These are phyloP conservation scores for Andrena cerasifolii DNA, from an alignment of 1,140 invertebrate genomes.

Conservation along the genomic window DNA sequence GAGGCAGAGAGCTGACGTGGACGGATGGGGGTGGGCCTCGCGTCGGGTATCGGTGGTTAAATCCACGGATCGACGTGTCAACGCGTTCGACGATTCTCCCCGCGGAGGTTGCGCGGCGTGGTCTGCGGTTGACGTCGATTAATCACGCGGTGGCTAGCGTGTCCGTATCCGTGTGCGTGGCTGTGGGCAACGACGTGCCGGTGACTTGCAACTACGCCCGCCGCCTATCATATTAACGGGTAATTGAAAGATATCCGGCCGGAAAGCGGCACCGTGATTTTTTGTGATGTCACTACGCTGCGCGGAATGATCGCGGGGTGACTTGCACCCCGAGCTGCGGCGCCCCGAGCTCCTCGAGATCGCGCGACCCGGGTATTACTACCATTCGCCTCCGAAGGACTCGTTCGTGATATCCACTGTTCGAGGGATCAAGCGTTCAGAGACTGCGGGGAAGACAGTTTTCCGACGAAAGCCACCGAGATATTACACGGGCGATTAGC, in stretches of 20 bases:
- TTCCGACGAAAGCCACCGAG: too few relatives aligned
- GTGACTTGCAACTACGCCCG: constrained; percentile 79
- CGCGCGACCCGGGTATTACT: too few relatives aligned
- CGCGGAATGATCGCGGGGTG: constrained; percentile 72
- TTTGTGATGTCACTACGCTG: constrained; percentile 78
- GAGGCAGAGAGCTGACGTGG: not conserved
- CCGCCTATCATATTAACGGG: constrained; percentile 80
- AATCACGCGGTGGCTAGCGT: constrained; percentile 67
- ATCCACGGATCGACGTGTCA: constrained; percentile 68
- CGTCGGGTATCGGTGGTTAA: constrained; percentile 32
- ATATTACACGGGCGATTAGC: constrained; percentile 32
- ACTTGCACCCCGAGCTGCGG: constrained; percentile 56
- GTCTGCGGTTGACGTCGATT: constrained; percentile 81
- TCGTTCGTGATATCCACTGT: too few relatives aligned
- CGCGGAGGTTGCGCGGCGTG: constrained; percentile 66
- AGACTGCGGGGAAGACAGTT: too few relatives aligned
- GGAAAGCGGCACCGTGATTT: constrained; percentile 79
- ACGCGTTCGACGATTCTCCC: constrained; percentile 68
- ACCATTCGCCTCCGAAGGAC: not conserved
- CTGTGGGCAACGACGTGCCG: constrained; percentile 78
- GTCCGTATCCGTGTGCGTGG: constrained; percentile 69
- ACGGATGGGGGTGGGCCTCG: not conserved
- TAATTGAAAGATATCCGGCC: constrained; percentile 82
- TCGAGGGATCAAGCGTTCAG: too few relatives aligned
- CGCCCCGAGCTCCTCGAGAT: not conserved